Base-by-base conservation (phyloP, 2,888 invertebrate genomes). In the Nemotelus pantherinus region DNA sequence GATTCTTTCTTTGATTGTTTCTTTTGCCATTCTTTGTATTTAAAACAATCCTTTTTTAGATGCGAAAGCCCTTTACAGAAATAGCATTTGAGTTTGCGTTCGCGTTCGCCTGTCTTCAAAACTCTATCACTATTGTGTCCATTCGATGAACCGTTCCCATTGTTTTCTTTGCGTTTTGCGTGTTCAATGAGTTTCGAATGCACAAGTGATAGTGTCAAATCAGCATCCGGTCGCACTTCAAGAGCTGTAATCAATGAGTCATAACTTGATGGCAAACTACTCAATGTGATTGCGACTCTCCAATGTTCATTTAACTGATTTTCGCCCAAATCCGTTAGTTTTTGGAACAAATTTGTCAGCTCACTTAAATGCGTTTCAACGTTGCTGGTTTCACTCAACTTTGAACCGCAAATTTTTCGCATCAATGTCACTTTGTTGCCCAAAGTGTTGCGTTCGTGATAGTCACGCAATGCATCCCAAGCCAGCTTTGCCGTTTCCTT, bases 11-110 rank as follows among this genome's bases (percentile, higher is more conserved):
- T 25, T n/a, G n/a, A n/a, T n/a, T 25, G 25, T 25, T 25, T 77
- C 48, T 39, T 80, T 80, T 47, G 81, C 47, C 39, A 80, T 78
- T 47, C 79, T 80, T 64, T 79, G 80, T 67, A 79, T 80, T 77
- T 80, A 79, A 2, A 77, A 63, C 79, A 81, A 71, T 80, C 25
- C 53, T 67, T 79, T 43, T 77, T 76, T n/a, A 76, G n/a, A 72
- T 81, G 81, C 43, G 67, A 74, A 4, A 58, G 43, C 39, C 71
- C 67, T 75, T 81, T 79, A 68, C 80, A 80, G 74, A 81, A 81
- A 77, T 58, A 80, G 78, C 79, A 81, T 41, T 9, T 6, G 48
- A 50, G 2, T 6, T 39, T 60, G 50, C 72, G 50, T n/a, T n/a
- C n/a, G n/a, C n/a, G n/a, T n/a, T n/a, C n/a, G n/a, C n/a, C n/a